A percentile compares a stretch with the other conserved stretches of the same genome.
Conservation (phyloP, 2,797 vertebrate genomes). For the Labroides dimidiatus region DNA sequence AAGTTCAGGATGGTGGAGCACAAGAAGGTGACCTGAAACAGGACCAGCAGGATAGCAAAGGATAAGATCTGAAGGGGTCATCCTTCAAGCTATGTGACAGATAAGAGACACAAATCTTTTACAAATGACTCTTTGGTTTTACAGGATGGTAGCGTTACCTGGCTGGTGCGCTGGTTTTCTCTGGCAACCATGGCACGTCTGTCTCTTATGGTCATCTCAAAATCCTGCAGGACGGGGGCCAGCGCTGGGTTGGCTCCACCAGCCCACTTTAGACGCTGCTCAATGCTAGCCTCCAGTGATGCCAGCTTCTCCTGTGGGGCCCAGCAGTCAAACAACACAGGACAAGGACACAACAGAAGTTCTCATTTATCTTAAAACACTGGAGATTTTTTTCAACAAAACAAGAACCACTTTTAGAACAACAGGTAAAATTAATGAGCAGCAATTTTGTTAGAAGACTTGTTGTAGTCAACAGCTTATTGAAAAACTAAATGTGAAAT, state of each 20-base stretch:
- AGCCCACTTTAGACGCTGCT: constrained; percentile 98
- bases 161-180: constrained; percentile 94
- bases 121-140: not conserved
- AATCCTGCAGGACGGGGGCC: constrained; percentile 96
- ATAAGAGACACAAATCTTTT: not conserved
- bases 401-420: no score
- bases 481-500: no score
- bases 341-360: not conserved
- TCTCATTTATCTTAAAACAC: no score
- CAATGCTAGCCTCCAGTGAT: constrained; percentile 95
- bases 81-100: not conserved
- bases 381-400: no score
- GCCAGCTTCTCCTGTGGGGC: constrained; percentile 91
- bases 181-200: constrained; percentile 92
- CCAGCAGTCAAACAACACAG: constrained; percentile 6
- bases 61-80: not conserved
- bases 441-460: no score
- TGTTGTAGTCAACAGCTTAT: no score
- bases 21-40: constrained; percentile 91
- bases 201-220: constrained; percentile 96
- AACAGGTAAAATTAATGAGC: no score
- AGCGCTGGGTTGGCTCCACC: constrained; percentile 97
- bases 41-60: no score
- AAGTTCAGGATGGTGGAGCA: constrained; percentile 98
- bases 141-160: constrained; percentile 62